Evolutionary conservation across 2,113 vertebrate genomes (phyloP).

Genomic region (Copsychus sechellarum): DNA sequence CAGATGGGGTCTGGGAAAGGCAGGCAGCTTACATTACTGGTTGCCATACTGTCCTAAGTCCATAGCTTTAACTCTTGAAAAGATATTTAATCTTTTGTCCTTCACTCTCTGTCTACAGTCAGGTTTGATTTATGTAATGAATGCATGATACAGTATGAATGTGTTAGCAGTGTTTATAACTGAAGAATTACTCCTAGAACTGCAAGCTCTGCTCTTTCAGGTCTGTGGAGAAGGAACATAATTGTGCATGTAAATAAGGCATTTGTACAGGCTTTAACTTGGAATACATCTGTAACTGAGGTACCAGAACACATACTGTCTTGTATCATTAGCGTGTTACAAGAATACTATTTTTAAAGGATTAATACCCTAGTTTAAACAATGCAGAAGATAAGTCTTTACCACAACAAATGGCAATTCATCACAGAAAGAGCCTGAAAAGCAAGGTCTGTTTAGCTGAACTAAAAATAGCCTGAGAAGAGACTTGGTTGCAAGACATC

Average conservation of each 20-base stretch:
- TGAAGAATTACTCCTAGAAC: background rate
- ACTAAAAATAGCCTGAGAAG: background rate
- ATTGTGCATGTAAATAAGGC: background rate
- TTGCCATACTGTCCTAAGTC: background rate
- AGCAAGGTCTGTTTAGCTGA: background rate
- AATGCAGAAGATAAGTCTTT: background rate
- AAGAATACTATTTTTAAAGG: background rate
- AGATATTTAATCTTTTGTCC: background rate
- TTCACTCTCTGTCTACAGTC: background rate
- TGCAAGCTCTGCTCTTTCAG: background rate
- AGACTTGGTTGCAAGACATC: background rate
- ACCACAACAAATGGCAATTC: background rate
- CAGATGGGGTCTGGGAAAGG: background rate
- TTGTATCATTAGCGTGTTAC: background rate
- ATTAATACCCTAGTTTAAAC: background rate
- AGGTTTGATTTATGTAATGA: background rate
- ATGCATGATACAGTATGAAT: background rate
- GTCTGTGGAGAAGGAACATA: background rate
- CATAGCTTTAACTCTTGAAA: background rate
- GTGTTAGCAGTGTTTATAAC: background rate
- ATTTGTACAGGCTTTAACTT: background rate
- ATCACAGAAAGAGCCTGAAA: background rate
- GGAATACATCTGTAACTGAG: background rate
- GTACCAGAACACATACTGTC: background rate
- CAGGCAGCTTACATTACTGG: background rate